A percentile compares a stretch with the other conserved stretches of the same genome.
Evolutionary conservation across 2,113 vertebrate genomes (phyloP).

Genomic region (Tupaia tana): DNA sequence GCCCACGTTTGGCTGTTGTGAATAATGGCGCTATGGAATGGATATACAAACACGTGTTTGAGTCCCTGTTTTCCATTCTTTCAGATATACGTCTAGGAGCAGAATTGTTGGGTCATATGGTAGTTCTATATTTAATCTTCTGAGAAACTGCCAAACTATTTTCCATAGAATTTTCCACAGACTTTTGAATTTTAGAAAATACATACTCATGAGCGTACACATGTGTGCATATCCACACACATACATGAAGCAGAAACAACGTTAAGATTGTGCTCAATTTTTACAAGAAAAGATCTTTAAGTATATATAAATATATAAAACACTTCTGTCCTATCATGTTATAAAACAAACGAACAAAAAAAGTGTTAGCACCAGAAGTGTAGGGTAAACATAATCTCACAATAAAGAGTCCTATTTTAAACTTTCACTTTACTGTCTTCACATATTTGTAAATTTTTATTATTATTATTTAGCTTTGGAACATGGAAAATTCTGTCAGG

Average conservation of each 20-base stretch:
- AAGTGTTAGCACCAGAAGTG: neutral
- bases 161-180: neutral
- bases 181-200: neutral
- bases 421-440: neutral
- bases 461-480: neutral
- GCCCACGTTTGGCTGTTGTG: neutral
- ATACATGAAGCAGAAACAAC: neutral
- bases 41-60: neutral
- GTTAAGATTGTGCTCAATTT: neutral
- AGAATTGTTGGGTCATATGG: neutral
- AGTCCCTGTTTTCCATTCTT: neutral
- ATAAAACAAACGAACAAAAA: conserved; percentile 7
- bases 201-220: neutral
- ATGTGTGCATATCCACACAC: neutral
- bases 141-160: conserved; percentile 13
- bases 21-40: neutral
- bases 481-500: neutral
- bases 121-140: neutral
- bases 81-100: neutral
- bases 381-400: neutral
- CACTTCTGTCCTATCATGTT: neutral
- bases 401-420: neutral
- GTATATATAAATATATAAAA: neutral
- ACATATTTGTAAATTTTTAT: neutral
- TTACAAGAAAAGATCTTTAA: neutral